phyloP scores from a whole-genome alignment of 2,797 vertebrate species.

The Adelosebastes latens region DNA sequence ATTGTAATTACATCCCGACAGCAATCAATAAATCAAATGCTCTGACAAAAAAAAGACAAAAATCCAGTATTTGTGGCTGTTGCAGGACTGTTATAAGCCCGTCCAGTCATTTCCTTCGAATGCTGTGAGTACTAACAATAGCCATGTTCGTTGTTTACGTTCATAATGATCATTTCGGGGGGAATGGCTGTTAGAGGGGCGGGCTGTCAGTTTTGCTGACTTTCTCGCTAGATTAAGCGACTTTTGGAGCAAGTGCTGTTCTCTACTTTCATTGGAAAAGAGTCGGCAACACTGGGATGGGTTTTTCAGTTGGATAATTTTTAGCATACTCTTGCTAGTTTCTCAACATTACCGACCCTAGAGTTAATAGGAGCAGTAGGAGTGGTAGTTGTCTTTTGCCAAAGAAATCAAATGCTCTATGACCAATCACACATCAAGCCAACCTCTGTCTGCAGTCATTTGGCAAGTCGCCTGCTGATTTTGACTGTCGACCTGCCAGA shows the following conservation, averaged over 20 bases:
- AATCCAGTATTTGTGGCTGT: no score
- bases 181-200: not conserved
- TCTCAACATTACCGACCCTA: not conserved
- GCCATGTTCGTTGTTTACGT: no score
- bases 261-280: not conserved
- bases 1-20: not conserved
- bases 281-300: rapidly evolving
- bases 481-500: conserved; percentile 32
- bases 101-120: no score
- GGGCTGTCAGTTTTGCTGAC: rapidly evolving
- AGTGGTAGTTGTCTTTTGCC: not conserved
- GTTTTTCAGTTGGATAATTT: not conserved
- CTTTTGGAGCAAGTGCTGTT: not conserved
- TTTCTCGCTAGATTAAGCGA: not conserved
- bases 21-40: no score
- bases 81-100: no score
- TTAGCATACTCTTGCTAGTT: not conserved
- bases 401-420: not conserved
- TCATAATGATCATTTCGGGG: no score
- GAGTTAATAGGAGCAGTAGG: rapidly evolving
- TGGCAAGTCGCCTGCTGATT: conserved; percentile 23
- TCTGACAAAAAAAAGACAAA: no score
- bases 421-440: not conserved
- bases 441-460: conserved; percentile 5
- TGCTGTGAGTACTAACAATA: no score